Base-by-base conservation (phyloP, 2,797 vertebrate genomes). In the Poliocrania exsul region DNA sequence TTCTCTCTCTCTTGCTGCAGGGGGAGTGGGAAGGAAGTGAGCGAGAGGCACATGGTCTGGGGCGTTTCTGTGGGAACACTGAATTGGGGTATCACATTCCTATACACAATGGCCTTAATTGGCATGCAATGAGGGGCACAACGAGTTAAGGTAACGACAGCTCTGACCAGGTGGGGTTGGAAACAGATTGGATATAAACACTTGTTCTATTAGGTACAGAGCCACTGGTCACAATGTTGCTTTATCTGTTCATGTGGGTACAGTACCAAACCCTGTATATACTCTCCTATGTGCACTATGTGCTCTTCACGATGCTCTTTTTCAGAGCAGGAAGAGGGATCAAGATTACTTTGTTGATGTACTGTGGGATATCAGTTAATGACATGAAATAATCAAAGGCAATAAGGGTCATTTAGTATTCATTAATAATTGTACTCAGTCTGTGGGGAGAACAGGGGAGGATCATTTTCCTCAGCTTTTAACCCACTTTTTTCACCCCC, bases 21-120 rank as follows among this genome's bases (percentile, higher is more conserved):
- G 19, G 17, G 69, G 61, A 73, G 38, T 0, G 0, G 46, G 46
- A 66, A 67, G 38, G 38, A 71, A 79, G 21, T 0, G 1, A 70
- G 20, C 2, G 11, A 60, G 38, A 47, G 57, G 25, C 17, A 24
- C 28, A 40, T 35, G 33, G 53, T 66, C 38, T 40, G 46, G 13
- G 28, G 11, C 38, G 28, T n/a, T 40, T 33, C 38, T 53, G 38
- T 11, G 7, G 46, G 29, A 88, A 29, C 46, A 26, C 10, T 26
- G 44, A 60, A 60, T 11, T 46, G 12, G 31, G 31, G 40, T 46
- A 44, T 64, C 31, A 15, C 40, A 64, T 13, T 64, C 61, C 21
- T 44, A n/a, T n/a, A n/a, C 31, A 44, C 29, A 31, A 62, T 14
- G 20, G 60, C 40, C 60, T 31, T 44, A 42, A 16, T 16, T 31